These are phyloP conservation scores for Papio anubis DNA, from an alignment of 2,113 vertebrate species.

Conservation along the genomic window DNA sequence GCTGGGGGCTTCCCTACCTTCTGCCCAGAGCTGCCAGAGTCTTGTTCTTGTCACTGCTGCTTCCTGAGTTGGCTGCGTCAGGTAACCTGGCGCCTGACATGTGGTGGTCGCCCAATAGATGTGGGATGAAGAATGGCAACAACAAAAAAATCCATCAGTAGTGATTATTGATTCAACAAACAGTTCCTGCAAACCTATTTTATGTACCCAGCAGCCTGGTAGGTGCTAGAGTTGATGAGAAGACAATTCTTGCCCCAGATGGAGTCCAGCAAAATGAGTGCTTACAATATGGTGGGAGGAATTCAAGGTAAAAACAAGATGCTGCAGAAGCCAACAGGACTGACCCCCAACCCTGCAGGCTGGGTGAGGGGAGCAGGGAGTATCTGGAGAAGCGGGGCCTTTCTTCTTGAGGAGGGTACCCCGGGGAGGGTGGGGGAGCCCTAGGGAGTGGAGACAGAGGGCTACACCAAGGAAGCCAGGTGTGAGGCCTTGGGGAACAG, in stretches of 20 bases:
- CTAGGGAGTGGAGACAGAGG: not conserved
- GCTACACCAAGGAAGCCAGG: too few relatives aligned
- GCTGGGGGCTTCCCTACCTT: not conserved
- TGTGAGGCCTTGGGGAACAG: too few relatives aligned
- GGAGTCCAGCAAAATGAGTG: rapidly evolving
- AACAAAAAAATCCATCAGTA: not conserved
- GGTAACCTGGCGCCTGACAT: too few relatives aligned
- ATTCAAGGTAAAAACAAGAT: not conserved
- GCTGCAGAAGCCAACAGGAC: not conserved
- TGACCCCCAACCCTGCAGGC: rapidly evolving
- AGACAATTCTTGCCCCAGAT: not conserved
- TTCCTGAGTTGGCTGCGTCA: rapidly evolving
- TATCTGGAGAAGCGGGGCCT: rapidly evolving
- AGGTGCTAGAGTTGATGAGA: not conserved
- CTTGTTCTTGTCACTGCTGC: rapidly evolving
- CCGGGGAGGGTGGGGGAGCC: rapidly evolving
- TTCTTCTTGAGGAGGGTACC: too few relatives aligned
- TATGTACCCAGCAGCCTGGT: rapidly evolving
- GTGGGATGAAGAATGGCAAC: not conserved
- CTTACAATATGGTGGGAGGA: rapidly evolving
- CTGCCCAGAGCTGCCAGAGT: too few relatives aligned
- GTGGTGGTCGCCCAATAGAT: rapidly evolving
- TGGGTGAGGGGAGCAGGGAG: rapidly evolving
- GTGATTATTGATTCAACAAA: not conserved
- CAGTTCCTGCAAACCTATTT: not conserved